These are phyloP conservation scores for Leptopilina drosophilae DNA, from an alignment of 2,888 invertebrate genomes.

Conservation along the genomic window DNA sequence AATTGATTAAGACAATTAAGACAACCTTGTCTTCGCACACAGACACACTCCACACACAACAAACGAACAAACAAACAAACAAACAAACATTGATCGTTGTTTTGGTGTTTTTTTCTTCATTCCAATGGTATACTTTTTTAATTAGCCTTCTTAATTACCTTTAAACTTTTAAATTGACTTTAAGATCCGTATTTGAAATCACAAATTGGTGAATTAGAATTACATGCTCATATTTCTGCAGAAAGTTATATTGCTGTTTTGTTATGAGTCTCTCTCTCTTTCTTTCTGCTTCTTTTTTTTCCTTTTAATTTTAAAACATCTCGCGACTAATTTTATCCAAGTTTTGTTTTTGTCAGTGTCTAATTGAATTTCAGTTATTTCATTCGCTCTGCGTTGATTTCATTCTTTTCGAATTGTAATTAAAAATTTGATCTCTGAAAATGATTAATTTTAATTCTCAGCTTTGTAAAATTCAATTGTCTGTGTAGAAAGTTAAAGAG, in stretches of 20 bases:
- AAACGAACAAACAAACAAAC: too few species aligned
- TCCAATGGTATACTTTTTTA: neutral
- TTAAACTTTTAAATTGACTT: neutral
- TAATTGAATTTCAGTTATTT: neutral
- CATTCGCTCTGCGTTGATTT: too few species aligned
- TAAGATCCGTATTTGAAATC: neutral
- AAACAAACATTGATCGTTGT: neutral
- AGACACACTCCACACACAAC: too few species aligned
- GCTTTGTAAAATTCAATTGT: too few species aligned
- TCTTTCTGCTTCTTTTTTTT: neutral
- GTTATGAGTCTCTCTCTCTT: neutral
- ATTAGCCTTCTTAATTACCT: neutral
- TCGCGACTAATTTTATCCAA: neutral
- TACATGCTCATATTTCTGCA: constrained; percentile 1
- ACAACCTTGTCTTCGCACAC: constrained; percentile 7
- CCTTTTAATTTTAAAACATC: constrained; percentile 1
- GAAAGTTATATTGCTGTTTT: neutral
- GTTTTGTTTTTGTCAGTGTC: neutral
- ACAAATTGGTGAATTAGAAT: constrained; percentile 13
- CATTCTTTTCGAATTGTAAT: too few species aligned
- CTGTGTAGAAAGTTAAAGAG: too few species aligned
- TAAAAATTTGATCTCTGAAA: too few species aligned
- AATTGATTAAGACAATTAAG: constrained; percentile 38
- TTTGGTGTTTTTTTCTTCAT: neutral
- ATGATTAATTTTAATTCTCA: too few species aligned